Evolutionary conservation across 2,797 vertebrate genomes (phyloP).

Genomic region (Perodicticus potto): DNA sequence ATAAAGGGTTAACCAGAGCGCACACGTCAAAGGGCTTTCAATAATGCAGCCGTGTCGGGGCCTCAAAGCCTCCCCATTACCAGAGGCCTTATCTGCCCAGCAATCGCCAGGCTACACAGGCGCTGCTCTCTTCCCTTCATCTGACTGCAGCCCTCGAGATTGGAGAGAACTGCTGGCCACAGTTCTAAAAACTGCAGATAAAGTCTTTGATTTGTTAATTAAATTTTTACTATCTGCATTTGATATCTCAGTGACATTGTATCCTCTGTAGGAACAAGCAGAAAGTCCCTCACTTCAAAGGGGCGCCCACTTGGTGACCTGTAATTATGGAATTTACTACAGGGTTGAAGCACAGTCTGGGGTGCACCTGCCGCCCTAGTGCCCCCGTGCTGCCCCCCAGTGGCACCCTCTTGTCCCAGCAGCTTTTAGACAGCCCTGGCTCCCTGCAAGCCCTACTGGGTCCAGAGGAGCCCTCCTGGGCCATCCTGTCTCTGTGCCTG

Average conservation of each 20-base stretch:
- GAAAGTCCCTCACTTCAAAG: conserved; percentile 89
- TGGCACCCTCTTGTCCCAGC: fast-evolving
- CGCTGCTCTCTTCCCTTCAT: conserved; percentile 71
- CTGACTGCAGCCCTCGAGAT: conserved; percentile 83
- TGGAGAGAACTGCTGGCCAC: conserved; percentile 88
- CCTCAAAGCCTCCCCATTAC: conserved; percentile 69
- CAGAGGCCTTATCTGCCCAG: conserved; percentile 80
- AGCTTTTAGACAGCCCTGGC: background rate
- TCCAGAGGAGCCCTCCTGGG: background rate
- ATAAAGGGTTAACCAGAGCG: conserved; percentile 60
- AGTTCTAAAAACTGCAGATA: conserved; percentile 88
- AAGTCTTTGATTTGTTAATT: conserved; percentile 90
- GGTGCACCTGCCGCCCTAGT: conserved; percentile 82
- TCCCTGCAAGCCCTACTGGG: fast-evolving
- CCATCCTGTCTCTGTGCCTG: fast-evolving
- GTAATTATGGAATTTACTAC: conserved; percentile 88
- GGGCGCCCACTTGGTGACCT: conserved; percentile 82
- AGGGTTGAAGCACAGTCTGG: conserved; percentile 80
- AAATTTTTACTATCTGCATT: conserved; percentile 90
- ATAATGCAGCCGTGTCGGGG: conserved; percentile 61
- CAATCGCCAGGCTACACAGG: conserved; percentile 85
- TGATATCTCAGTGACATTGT: conserved; percentile 89
- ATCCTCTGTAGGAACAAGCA: conserved; percentile 84
- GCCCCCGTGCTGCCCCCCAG: background rate
- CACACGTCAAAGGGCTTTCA: conserved; percentile 58